Evolutionary conservation across 2,113 vertebrate species (phyloP), one percentile per base, ranked within the genome.

Genomic region (Tautogolabrus adspersus): DNA sequence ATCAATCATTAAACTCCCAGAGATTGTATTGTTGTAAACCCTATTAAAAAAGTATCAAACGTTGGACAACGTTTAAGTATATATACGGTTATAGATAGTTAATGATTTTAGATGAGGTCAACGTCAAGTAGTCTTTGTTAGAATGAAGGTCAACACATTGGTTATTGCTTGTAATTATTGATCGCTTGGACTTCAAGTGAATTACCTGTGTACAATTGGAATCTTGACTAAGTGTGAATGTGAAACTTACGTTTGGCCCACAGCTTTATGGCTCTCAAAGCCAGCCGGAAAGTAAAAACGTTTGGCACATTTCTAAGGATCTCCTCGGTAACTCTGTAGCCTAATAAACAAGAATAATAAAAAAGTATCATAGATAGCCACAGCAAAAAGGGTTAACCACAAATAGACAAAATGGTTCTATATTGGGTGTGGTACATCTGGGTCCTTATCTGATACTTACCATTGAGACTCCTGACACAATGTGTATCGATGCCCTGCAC

Each of bases 171-270:
- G 30, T 34, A 34, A 34, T 34, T 34, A 6, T 34, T 34, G 30
- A 5, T 34, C 6, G 3, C 6, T 34, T 6, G 30, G 44, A 10
- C 40, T 42, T 42, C 9, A 42, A 9, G 11, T 42, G 6, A 42
- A 42, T 11, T 6, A 42, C 9, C 40, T 11, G 40, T 42, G 8
- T 11, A 42, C 38, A 40, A 8, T 40, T 9, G 38, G 10, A 52
- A 49, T 13, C n/a, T 23, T 5, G 49, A 63, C 63, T 52, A 62
- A 37, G 12, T 63, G 26, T 40, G 42, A 0, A 82, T 54, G 38
- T 84, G 83, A 16, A 64, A 94, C 96, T 96, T 94, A 98, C 97
- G 94, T 95, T 98, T 98, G 87, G 96, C 97, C 97, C 97, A 98
- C 54, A 97, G 88, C 93, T 97, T 97, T 93, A 98, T 96, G 92